phyloP scores from a whole-genome alignment of 2,888 invertebrate species.

The Stratiomys singularior region DNA sequence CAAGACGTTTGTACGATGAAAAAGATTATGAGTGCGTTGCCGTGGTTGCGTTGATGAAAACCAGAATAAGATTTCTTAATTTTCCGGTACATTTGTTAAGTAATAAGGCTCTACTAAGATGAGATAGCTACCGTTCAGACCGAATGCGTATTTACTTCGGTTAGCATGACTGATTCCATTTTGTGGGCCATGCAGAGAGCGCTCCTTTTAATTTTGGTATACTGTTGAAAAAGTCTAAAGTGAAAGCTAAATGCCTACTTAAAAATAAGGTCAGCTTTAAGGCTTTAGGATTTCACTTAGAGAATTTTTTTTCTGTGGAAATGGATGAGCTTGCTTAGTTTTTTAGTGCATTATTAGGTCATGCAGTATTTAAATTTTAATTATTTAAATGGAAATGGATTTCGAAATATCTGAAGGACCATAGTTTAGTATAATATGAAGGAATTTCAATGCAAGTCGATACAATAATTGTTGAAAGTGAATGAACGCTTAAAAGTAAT shows the following conservation, averaged over 20 bases:
- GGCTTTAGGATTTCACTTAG: too few relatives aligned
- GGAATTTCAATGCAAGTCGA: too few relatives aligned
- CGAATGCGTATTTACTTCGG: conserved; percentile 9
- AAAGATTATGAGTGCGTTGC: neutral
- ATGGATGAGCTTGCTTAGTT: too few relatives aligned
- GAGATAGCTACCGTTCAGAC: neutral
- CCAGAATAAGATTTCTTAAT: conserved; percentile 41
- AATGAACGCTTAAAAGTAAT: too few relatives aligned
- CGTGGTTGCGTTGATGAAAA: neutral
- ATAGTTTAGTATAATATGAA: too few relatives aligned
- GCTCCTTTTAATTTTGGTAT: neutral
- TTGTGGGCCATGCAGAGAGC: neutral
- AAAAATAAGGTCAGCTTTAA: too few relatives aligned
- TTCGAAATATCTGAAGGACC: too few relatives aligned
- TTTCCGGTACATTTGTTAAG: conserved; percentile 39
- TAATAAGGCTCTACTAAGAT: neutral
- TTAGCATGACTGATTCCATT: neutral
- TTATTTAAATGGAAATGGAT: too few relatives aligned
- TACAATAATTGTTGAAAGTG: too few relatives aligned
- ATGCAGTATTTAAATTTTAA: too few relatives aligned
- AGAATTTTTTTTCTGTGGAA: too few relatives aligned
- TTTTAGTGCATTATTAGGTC: too few relatives aligned
- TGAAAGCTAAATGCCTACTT: neutral
- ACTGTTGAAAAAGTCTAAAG: neutral
- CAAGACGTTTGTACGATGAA: neutral